phyloP scores from a whole-genome alignment of 2,888 invertebrate species.

The Meteorus colon region DNA sequence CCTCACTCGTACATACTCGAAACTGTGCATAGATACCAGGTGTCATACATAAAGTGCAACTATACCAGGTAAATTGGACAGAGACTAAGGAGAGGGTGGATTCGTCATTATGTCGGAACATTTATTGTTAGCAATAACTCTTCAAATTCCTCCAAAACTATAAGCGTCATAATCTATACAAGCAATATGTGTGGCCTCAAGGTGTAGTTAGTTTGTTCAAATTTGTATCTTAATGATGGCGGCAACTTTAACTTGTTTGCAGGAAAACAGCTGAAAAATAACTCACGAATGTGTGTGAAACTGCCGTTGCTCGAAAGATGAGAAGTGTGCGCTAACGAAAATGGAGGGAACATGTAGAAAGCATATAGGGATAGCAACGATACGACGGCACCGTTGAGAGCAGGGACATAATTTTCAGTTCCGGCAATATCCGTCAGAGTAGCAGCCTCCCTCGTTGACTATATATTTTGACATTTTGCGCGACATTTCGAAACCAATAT shows the following conservation, averaged over 20 bases:
- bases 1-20: background rate
- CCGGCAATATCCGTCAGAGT: slow-evolving; percentile 66
- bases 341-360: background rate
- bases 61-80: background rate
- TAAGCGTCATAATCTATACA: slow-evolving; percentile 39
- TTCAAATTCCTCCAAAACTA: background rate
- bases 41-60: slow-evolving; percentile 24
- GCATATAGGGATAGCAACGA: too few relatives aligned
- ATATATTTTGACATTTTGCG: slow-evolving; percentile 30
- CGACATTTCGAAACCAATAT: slow-evolving; percentile 31
- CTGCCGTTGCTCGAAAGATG: background rate
- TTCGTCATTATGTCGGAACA: slow-evolving; percentile 27
- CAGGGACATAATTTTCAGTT: slow-evolving; percentile 60
- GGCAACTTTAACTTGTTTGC: slow-evolving; percentile 47
- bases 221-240: slow-evolving; percentile 48
- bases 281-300: background rate
- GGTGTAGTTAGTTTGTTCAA: too few relatives aligned
- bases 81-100: background rate
- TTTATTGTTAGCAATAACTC: background rate
- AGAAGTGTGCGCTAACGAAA: slow-evolving; percentile 21
- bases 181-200: slow-evolving; percentile 50
- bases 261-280: background rate
- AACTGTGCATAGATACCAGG: background rate
- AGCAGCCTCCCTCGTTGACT: slow-evolving; percentile 57
- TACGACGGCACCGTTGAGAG: slow-evolving; percentile 14